Evolutionary conservation across 2,888 invertebrate species (phyloP).

Genomic region (Steinernema hermaphroditum): DNA sequence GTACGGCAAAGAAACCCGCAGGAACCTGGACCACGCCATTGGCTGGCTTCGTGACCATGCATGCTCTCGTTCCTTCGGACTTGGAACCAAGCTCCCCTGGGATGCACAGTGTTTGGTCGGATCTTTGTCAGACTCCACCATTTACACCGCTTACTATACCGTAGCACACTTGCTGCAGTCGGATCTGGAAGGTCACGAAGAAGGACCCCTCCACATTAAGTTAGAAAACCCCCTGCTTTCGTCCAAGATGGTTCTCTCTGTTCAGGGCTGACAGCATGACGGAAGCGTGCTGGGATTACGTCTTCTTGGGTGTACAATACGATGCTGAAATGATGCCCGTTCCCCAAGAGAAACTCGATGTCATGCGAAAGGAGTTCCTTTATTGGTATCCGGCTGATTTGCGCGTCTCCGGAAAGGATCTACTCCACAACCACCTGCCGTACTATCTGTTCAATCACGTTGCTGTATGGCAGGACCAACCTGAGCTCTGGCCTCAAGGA

Average conservation of each 20-base stretch:
- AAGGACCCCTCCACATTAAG: conserved; percentile 69
- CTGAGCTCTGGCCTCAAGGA: conserved; percentile 81
- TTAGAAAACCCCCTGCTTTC: conserved; percentile 48
- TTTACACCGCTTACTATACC: conserved; percentile 97
- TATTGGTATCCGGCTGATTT: conserved; percentile 97
- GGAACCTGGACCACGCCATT: conserved; percentile 82
- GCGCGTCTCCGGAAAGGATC: conserved; percentile 90
- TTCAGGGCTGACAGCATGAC: conserved; percentile 81
- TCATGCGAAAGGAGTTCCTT: conserved; percentile 84
- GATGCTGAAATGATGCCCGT: conserved; percentile 70
- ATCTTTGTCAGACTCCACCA: conserved; percentile 96
- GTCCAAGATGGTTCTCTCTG: too few relatives aligned
- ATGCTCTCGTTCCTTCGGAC: conserved; percentile 93
- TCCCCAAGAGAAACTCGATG: conserved; percentile 76
- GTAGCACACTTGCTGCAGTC: conserved; percentile 88
- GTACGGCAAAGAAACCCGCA: conserved; percentile 82
- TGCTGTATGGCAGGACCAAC: conserved; percentile 88
- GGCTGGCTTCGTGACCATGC: conserved; percentile 98
- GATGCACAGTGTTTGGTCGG: conserved; percentile 95
- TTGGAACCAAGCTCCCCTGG: conserved; percentile 96
- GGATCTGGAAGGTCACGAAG: conserved; percentile 72
- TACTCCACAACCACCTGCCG: conserved; percentile 94
- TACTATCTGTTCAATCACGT: conserved; percentile 92
- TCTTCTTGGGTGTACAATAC: conserved; percentile 78
- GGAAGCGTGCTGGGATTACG: conserved; percentile 92